Conservation (phyloP, 2,888 invertebrate species). For the Euplagia quadripunctaria region DNA sequence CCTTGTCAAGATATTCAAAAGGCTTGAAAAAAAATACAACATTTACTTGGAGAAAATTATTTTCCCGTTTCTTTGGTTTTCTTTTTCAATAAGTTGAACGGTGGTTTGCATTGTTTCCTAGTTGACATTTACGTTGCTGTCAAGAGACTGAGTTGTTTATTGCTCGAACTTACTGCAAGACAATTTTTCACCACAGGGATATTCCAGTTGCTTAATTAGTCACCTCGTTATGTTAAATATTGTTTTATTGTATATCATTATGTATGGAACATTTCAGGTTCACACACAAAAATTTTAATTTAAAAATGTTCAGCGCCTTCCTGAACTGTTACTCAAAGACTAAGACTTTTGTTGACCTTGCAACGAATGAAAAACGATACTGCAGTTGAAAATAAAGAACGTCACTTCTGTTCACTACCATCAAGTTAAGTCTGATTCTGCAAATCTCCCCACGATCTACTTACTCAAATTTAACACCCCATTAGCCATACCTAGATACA, state of each 20-base stretch:
- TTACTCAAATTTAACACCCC: constrained; percentile 10
- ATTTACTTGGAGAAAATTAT: constrained; percentile 34
- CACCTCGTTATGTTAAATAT: background rate
- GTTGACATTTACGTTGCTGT: constrained; percentile 4
- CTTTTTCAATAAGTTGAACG: constrained; percentile 37
- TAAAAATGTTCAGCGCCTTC: no score
- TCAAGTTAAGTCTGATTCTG: background rate
- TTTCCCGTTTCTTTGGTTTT: constrained; percentile 44
- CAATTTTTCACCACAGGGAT: background rate
- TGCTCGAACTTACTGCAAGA: no score
- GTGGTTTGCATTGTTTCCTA: constrained; percentile 18
- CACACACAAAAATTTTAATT: no score
- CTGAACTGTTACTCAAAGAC: no score
- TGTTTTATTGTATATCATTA: background rate
- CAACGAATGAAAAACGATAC: no score
- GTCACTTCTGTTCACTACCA: background rate
- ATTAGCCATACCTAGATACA: constrained; percentile 11
- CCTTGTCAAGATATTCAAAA: constrained; percentile 59
- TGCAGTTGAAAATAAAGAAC: background rate
- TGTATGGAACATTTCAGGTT: no score
- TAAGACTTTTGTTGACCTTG: no score
- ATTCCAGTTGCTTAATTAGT: background rate
- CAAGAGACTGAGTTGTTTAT: background rate
- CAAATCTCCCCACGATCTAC: background rate
- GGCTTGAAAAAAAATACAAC: constrained; percentile 46